Percentiles rank a stretch among this genome's conserved stretches.
Evolutionary conservation across 2,888 invertebrate genomes (phyloP).

Genomic region (Phortica magna): DNA sequence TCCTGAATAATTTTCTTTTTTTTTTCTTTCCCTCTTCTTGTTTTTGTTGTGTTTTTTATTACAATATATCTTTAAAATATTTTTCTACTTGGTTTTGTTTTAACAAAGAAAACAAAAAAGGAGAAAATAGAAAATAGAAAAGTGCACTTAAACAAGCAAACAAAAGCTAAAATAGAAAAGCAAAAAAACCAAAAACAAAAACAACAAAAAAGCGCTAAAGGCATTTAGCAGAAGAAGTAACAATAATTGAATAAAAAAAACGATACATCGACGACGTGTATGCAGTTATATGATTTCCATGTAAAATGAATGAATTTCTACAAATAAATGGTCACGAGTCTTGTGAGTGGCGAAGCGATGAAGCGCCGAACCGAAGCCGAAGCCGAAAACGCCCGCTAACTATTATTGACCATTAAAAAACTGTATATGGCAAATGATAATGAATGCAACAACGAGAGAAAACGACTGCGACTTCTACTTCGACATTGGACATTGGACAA

Average conservation of each 20-base stretch:
- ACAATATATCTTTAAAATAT: constrained; percentile 11
- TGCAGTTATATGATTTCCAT: constrained; percentile 61
- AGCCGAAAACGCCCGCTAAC: constrained; percentile 33
- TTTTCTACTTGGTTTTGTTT: constrained; percentile 2
- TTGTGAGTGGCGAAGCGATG: constrained; percentile 43
- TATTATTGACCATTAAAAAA: constrained; percentile 69
- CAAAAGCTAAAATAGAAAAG: not conserved
- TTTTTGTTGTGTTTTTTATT: not conserved
- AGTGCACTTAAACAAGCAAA: constrained; percentile 9
- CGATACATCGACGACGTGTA: constrained; percentile 40
- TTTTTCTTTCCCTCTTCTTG: not conserved
- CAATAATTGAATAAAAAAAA: constrained; percentile 60
- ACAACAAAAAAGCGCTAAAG: constrained; percentile 18
- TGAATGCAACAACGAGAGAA: constrained; percentile 61
- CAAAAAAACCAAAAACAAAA: not conserved
- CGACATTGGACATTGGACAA: not conserved
- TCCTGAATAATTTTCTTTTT: constrained; percentile 23
- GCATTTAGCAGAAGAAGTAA: constrained; percentile 40
- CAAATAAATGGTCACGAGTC: constrained; percentile 61
- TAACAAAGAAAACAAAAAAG: constrained; percentile 4
- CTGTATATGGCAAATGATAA: constrained; percentile 65
- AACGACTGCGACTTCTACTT: constrained; percentile 32
- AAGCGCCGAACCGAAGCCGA: constrained; percentile 20
- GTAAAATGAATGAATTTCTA: constrained; percentile 32
- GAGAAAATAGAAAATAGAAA: constrained; percentile 3